Evolutionary conservation across 2,888 invertebrate species (phyloP).

Genomic region (Bombyx huttoni): DNA sequence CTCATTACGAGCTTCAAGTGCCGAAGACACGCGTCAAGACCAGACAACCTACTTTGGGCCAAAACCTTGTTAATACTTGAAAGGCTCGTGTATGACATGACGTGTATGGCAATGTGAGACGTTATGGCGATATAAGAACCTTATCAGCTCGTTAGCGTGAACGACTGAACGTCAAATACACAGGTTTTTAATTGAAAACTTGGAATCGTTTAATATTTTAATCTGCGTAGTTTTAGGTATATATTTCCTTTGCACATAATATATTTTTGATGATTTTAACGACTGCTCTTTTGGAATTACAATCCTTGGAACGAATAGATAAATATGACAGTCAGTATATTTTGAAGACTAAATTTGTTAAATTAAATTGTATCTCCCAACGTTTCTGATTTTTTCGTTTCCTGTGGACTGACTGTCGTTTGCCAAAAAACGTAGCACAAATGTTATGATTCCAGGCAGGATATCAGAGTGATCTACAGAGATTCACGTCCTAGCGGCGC

Average conservation of each 20-base stretch:
- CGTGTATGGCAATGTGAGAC: background rate
- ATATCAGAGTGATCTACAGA: too few species aligned
- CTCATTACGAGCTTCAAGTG: slow-evolving; percentile 10
- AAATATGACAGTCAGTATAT: too few species aligned
- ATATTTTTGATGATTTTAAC: background rate
- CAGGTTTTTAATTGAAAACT: background rate
- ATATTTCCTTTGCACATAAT: background rate
- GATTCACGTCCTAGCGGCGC: too few species aligned
- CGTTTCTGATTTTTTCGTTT: too few species aligned
- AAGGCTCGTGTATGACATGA: slow-evolving; percentile 1
- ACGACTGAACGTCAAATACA: background rate
- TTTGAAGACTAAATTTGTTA: too few species aligned
- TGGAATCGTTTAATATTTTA: background rate
- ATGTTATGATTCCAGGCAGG: too few species aligned
- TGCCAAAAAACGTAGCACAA: too few species aligned
- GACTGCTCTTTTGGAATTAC: too few species aligned
- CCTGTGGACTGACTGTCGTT: too few species aligned
- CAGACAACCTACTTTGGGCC: slow-evolving; percentile 3
- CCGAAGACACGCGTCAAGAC: slow-evolving; percentile 5
- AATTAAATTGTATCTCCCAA: too few species aligned
- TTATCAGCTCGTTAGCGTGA: background rate
- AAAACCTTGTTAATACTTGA: slow-evolving; percentile 4
- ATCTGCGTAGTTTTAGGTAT: background rate
- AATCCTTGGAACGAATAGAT: too few species aligned
- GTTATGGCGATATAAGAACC: background rate